Evolutionary conservation across 2,888 invertebrate genomes (phyloP), one percentile per base, ranked within the genome.

Genomic region (Thereva nobilitata): DNA sequence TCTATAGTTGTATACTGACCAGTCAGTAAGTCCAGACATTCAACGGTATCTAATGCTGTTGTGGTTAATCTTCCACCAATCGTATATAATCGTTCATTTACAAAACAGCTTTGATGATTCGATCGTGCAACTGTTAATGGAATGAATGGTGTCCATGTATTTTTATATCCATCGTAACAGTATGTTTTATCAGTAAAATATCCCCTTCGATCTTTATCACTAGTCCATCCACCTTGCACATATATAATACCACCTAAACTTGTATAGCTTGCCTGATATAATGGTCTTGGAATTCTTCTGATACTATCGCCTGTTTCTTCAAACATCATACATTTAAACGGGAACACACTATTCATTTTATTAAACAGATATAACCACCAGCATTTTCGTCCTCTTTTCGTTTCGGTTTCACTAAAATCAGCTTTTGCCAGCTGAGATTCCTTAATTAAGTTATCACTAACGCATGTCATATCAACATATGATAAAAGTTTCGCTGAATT

Each of bases 151-250:
- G 61, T 67, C 73, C 73, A 73, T 2, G 49, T 40, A 35, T 68
- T 49, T 9, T 69, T 68, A 44, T 65, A 67, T 9, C 67, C 69
- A 65, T 70, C 65, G 8, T 54, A 68, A 10, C 65, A 59, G 40
- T 34, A 71, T 5, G 72, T 41, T 8, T 52, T 47, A 4, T 54
- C 4, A 1, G 66, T 59, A 6, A 64, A 44, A 8, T 44, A 44
- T 7, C 52, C 64, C 35, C 64, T 61, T 5, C 6, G 7, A 8
- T 10, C 35, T 1, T 23, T 23, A n/a, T 7, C 4, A 8, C 64
- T 38, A n/a, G 55, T 56, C 71, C 71, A 71, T 6, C 72, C 72
- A 23, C 72, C 72, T 23, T 67, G 59, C 47, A 67, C 67, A 12
- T 68, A 72, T 23, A 70, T 45, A 3, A 68, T 67, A 52, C 67